These are phyloP conservation scores for Thumatha senex DNA, from an alignment of 2,888 invertebrate species.

Conservation along the genomic window DNA sequence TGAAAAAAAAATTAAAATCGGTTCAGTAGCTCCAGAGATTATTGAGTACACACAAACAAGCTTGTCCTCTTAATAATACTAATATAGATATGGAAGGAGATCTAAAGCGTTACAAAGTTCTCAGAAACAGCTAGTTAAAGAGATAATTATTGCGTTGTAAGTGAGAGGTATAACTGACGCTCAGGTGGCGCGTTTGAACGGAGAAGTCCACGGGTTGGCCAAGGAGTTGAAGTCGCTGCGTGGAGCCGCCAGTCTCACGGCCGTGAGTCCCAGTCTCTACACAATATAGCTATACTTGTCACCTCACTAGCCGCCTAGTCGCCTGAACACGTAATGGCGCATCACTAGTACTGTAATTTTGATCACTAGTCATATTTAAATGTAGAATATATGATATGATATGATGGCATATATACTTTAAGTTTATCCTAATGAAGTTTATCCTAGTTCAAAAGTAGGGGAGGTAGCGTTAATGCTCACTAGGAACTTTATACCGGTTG, in stretches of 20 bases:
- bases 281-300: conserved; percentile 57
- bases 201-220: conserved; percentile 89
- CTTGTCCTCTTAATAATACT: no score
- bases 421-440: no score
- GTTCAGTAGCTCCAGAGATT: no score
- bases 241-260: conserved; percentile 53
- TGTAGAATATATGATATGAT: neutral
- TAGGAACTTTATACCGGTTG: no score
- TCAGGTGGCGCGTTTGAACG: conserved; percentile 85
- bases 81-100: no score
- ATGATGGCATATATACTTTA: no score
- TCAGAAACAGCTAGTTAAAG: no score
- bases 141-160: neutral
- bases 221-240: conserved; percentile 83
- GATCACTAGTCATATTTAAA: conserved; percentile 6
- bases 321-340: conserved; percentile 22
- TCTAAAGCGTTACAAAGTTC: no score
- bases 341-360: conserved; percentile 25
- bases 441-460: no score
- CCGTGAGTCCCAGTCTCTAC: conserved; percentile 78
- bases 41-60: no score
- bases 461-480: no score
- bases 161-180: conserved; percentile 10
- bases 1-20: no score
- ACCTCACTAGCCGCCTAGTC: conserved; percentile 14